Percentiles rank a stretch among this genome's conserved stretches.
Conservation (phyloP, 2,797 vertebrate genomes). For the Spinus pinus region DNA sequence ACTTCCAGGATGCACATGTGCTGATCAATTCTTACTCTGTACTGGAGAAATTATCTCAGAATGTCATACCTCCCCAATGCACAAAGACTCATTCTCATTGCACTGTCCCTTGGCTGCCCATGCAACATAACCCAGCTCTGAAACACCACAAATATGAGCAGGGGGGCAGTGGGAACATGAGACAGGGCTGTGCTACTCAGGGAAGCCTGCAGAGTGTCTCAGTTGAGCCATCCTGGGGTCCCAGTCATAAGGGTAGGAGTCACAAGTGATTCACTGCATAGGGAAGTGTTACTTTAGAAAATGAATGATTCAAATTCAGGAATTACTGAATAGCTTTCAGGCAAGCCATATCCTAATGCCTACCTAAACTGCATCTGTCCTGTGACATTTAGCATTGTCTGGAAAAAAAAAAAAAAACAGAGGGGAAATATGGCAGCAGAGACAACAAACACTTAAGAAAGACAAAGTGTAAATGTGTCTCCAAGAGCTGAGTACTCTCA, state of each 20-base stretch:
- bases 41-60: neutral
- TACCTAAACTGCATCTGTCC: neutral
- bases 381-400: neutral
- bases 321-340: neutral
- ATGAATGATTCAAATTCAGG: neutral
- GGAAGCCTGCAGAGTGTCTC: neutral
- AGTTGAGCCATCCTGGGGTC: neutral
- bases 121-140: neutral
- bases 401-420: neutral
- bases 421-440: neutral
- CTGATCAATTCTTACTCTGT: neutral
- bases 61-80: neutral
- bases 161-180: neutral
- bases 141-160: neutral
- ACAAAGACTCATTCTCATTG: neutral
- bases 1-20: neutral
- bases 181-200: neutral
- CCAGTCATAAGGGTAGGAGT: neutral
- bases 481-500: neutral
- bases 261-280: neutral
- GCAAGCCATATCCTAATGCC: neutral
- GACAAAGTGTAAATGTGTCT: neutral
- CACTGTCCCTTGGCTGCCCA: neutral
- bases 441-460: neutral
- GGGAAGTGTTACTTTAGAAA: neutral